Evolutionary conservation across 2,797 vertebrate genomes (phyloP).

Genomic region (Gymnothorax javanicus): DNA sequence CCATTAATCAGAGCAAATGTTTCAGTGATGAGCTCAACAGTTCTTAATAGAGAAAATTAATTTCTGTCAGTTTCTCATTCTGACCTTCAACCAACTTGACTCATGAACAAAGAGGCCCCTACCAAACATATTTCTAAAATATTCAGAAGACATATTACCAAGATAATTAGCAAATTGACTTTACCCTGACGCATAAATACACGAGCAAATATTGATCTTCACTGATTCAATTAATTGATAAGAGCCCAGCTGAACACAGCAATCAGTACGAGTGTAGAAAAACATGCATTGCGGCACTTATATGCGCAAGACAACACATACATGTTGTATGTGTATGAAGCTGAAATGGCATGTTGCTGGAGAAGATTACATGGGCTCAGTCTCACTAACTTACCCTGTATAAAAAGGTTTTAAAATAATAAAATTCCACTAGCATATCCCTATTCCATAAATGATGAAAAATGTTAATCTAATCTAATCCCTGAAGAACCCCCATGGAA

Average conservation of each 20-base stretch:
- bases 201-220: neutral
- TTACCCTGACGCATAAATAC: neutral
- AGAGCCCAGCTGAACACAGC: neutral
- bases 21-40: neutral
- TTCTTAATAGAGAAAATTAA: neutral
- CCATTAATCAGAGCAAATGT: neutral
- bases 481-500: neutral
- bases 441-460: neutral
- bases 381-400: no score
- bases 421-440: no score
- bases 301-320: neutral
- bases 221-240: slow-evolving; percentile 1
- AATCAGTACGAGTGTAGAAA: neutral
- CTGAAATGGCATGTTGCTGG: neutral
- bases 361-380: neutral
- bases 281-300: neutral
- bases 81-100: neutral
- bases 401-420: no score
- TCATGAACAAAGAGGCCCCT: neutral
- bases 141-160: neutral
- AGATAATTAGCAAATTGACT: neutral
- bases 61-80: neutral
- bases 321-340: neutral
- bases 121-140: neutral
- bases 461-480: neutral